A percentile compares a stretch with the other conserved stretches of the same genome.
Evolutionary conservation across 1,140 invertebrate genomes (phyloP).

Genomic region (Antheraea pernyi): DNA sequence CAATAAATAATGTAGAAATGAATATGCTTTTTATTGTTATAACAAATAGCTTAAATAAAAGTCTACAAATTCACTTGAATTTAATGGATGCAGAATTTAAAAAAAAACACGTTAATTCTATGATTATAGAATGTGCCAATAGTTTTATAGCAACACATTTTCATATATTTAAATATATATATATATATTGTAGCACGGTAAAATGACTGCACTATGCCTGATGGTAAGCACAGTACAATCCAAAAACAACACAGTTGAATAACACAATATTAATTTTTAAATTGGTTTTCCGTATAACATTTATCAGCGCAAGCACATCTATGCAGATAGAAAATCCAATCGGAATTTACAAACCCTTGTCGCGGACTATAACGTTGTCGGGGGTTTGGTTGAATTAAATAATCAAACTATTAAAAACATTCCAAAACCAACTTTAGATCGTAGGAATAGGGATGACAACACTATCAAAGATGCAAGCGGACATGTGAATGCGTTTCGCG

Average conservation of each 20-base stretch:
- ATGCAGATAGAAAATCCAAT: constrained; percentile 71
- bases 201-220: too few species aligned
- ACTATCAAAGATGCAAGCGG: constrained; percentile 6
- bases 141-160: too few species aligned
- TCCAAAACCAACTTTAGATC: constrained; percentile 2
- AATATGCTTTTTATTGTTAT: too few species aligned
- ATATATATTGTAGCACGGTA: too few species aligned
- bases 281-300: constrained; percentile 73
- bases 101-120: too few species aligned
- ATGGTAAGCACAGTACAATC: too few species aligned
- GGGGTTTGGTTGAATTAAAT: constrained; percentile 71
- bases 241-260: neutral
- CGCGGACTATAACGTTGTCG: constrained; percentile 68
- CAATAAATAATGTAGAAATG: too few species aligned
- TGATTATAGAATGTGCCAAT: too few species aligned
- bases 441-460: neutral
- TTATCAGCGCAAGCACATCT: constrained; percentile 53
- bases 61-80: too few species aligned
- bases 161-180: too few species aligned
- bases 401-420: constrained; percentile 15
- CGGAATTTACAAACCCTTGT: constrained; percentile 72
- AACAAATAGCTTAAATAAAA: too few species aligned
- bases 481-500: constrained; percentile 63
- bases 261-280: constrained; percentile 57
- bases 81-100: too few species aligned